Conservation (phyloP, 1,140 invertebrate genomes). For the Triops longicaudatus region DNA sequence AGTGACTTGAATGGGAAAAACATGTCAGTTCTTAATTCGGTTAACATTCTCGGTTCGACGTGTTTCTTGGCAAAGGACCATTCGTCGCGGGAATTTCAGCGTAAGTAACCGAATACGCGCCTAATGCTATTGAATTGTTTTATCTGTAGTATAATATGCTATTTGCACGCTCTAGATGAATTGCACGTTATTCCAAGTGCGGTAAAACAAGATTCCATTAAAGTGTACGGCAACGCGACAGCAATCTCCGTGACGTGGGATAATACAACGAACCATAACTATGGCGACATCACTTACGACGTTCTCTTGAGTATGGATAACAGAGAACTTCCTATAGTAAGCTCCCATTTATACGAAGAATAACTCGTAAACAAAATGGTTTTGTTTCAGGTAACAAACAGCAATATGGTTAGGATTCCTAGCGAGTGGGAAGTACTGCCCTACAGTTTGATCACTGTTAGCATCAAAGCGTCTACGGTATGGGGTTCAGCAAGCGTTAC, state of each 20-base stretch:
- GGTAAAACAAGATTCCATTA: slow-evolving; percentile 52
- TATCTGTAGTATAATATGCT: not conserved
- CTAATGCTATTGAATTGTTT: not conserved
- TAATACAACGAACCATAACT: slow-evolving; percentile 60
- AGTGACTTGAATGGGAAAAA: slow-evolving; percentile 67
- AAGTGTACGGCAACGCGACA: slow-evolving; percentile 55
- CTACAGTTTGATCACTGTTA: slow-evolving; percentile 57
- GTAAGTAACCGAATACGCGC: slow-evolving; percentile 34
- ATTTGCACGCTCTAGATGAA: slow-evolving; percentile 21
- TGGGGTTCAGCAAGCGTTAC: slow-evolving; percentile 53
- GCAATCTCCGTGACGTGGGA: slow-evolving; percentile 71
- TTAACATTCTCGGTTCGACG: slow-evolving; percentile 52
- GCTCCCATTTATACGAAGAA: slow-evolving; percentile 18
- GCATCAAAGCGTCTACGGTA: slow-evolving; percentile 67
- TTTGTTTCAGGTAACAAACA: slow-evolving; percentile 31
- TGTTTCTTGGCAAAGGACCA: slow-evolving; percentile 64
- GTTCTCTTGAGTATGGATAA: slow-evolving; percentile 51
- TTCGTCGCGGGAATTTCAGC: slow-evolving; percentile 50
- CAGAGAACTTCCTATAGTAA: slow-evolving; percentile 36
- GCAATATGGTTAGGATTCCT: slow-evolving; percentile 40
- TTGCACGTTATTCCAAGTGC: slow-evolving; percentile 57
- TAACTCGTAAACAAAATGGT: not conserved
- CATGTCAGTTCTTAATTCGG: slow-evolving; percentile 58
- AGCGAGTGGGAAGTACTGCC: slow-evolving; percentile 49
- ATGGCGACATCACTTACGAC: slow-evolving; percentile 74